phyloP scores from a whole-genome alignment of 2,113 vertebrate genomes.

The Egretta garzetta region DNA sequence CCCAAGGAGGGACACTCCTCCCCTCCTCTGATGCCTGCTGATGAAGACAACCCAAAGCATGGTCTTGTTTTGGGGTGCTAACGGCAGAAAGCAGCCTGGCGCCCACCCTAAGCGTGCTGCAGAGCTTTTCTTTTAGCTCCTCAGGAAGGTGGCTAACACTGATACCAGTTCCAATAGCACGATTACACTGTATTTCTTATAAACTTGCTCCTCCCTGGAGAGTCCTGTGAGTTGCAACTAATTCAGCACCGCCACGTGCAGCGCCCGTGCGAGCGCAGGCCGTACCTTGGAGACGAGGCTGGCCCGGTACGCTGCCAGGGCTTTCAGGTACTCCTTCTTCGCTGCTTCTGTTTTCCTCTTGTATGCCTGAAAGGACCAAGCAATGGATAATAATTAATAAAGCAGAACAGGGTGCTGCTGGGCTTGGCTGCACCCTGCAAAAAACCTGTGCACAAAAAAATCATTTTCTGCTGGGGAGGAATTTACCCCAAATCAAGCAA shows the following conservation, averaged over 20 bases:
- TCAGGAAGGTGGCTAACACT: background rate
- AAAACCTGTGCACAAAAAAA: background rate
- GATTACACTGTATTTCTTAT: background rate
- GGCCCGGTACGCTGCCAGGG: constrained; percentile 96
- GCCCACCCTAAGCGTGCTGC: background rate
- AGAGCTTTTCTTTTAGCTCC: background rate
- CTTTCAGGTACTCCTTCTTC: constrained; percentile 99
- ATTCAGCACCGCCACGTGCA: background rate
- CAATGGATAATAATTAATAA: background rate
- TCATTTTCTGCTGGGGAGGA: background rate
- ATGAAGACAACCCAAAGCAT: background rate
- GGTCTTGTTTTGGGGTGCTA: background rate
- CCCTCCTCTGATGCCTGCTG: background rate
- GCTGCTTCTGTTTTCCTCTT: constrained; percentile 99
- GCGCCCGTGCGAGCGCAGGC: accelerated
- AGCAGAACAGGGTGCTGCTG: background rate
- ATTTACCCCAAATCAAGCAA: background rate
- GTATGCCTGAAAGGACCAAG: constrained; percentile 87
- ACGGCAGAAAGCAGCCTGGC: background rate
- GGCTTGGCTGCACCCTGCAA: background rate
- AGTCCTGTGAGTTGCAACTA: background rate
- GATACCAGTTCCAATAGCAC: background rate
- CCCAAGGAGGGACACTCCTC: background rate
- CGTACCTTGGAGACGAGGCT: constrained; percentile 99
- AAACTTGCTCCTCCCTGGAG: background rate